phyloP scores from a whole-genome alignment of 2,888 invertebrate species.

The Caenorhabditis macrosperma region DNA sequence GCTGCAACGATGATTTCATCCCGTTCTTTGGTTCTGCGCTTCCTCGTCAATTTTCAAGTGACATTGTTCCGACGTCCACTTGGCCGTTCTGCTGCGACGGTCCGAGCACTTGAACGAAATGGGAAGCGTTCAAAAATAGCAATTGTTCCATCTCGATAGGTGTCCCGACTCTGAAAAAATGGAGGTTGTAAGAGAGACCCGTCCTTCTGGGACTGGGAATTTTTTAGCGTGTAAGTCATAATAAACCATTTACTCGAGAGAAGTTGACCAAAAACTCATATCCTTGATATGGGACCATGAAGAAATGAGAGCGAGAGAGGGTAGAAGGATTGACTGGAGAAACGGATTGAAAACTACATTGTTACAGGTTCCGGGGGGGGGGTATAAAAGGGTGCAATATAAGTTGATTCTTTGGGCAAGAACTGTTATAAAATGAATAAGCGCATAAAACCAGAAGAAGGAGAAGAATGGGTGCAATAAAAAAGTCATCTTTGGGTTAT shows the following conservation, averaged over 20 bases:
- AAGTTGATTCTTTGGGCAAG: conserved; percentile 47
- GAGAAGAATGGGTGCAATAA: neutral
- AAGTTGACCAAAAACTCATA: conserved; percentile 15
- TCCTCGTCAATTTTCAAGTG: too few species aligned
- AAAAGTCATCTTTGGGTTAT: neutral
- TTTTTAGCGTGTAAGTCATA: too few species aligned
- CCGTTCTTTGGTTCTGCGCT: too few species aligned
- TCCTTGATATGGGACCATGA: conserved; percentile 29
- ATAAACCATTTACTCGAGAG: conserved; percentile 32
- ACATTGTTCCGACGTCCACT: too few species aligned
- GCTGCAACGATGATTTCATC: too few species aligned
- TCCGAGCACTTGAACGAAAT: too few species aligned
- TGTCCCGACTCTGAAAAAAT: too few species aligned
- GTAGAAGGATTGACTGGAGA: neutral
- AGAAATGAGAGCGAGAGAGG: neutral
- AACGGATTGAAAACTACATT: neutral
- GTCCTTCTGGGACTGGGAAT: too few species aligned
- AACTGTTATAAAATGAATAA: conserved; percentile 44
- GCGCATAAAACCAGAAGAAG: conserved; percentile 43
- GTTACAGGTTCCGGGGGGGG: neutral
- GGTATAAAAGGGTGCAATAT: neutral
- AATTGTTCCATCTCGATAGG: too few species aligned
- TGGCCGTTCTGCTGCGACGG: too few species aligned
- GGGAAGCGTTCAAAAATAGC: too few species aligned
- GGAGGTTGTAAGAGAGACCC: too few species aligned